phyloP scores from a whole-genome alignment of 2,797 vertebrate genomes.

The Danio albolineatus region DNA sequence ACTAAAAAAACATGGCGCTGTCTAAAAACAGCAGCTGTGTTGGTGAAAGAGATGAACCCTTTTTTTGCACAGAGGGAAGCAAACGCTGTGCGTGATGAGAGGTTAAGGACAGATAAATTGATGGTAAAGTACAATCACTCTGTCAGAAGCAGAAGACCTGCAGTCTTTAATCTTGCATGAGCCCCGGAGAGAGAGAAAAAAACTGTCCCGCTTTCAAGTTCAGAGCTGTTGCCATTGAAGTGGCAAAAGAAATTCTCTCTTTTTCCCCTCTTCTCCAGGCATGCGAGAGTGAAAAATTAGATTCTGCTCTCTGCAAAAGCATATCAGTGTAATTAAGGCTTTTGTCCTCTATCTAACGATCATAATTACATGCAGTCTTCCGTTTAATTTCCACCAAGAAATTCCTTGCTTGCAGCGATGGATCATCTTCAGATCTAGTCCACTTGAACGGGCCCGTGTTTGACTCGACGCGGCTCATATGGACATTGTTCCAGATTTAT shows the following conservation, averaged over 20 bases:
- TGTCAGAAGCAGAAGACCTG: conserved; percentile 68
- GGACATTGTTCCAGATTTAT: conserved; percentile 29
- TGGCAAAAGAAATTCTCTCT: conserved; percentile 35
- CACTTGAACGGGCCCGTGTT: conserved; percentile 23
- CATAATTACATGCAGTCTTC: conserved; percentile 35
- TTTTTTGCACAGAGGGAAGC: conserved; percentile 7
- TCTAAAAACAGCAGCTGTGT: conserved; percentile 39
- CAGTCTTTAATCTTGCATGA: conserved; percentile 73
- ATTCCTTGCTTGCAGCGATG: conserved; percentile 12
- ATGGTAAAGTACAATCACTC: conserved; percentile 72
- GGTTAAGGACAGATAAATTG: conserved; percentile 70
- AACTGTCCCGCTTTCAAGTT: conserved; percentile 64
- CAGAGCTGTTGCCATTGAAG: conserved; percentile 60
- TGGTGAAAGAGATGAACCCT: conserved; percentile 33
- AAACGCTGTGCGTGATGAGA: conserved; percentile 58
- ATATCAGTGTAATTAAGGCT: conserved; percentile 40
- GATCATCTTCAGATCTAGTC: conserved; percentile 32
- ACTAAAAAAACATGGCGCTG: conserved; percentile 32
- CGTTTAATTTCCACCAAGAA: conserved; percentile 37
- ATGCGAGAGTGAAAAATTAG: conserved; percentile 1
- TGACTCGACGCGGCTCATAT: conserved; percentile 10
- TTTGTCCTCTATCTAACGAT: conserved; percentile 34
- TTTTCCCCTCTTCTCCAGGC: neutral
- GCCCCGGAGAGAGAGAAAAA: conserved; percentile 60
- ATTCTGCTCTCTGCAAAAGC: conserved; percentile 14